Evolutionary conservation across 2,113 vertebrate species (phyloP), one percentile per base, ranked within the genome.

Genomic region (Lamprologus sp.): DNA sequence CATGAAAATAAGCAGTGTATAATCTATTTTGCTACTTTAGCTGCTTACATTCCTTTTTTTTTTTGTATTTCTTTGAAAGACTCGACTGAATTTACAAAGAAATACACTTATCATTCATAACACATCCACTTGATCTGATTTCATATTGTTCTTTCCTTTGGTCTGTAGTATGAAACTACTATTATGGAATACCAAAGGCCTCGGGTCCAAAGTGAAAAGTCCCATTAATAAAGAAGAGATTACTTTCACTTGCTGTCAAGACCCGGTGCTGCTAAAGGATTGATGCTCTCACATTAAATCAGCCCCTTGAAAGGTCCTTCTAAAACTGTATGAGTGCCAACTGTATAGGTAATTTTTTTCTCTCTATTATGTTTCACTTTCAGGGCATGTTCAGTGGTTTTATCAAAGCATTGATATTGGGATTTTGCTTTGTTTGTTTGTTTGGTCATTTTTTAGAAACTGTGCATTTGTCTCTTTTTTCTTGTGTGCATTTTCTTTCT

Each of bases 171-270:
- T 79, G 90, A 90, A 90, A 90, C 90, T 89, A 91, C 94, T 90
- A 93, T 94, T 95, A 93, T 89, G 73, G 92, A 94, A 94, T 93
- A 95, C 89, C 93, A 95, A 91, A 85, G 93, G 92, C 92, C 91
- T 73, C 65, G 45, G 84, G 94, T 94, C 90, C 92, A 93, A 93
- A 94, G 93, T 93, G 90, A 95, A 94, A 95, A 94, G 93, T 94
- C 91, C 90, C 93, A 95, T 96, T 96, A 95, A 95, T 95, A 95
- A 96, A 94, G 92, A 92, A 92, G 92, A 96, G 94, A 95, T 96
- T 95, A 95, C 88, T 93, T 94, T 94, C 91, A 88, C 75, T 90
- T 89, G 92, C 93, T 95, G 94, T 95, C 95, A 94, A 84, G 90
- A 91, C 93, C 82, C 86, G 54, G 90, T 81, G 89, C 92, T 84